phyloP scores from a whole-genome alignment of 2,797 vertebrate species.

The Vultur gryphus region DNA sequence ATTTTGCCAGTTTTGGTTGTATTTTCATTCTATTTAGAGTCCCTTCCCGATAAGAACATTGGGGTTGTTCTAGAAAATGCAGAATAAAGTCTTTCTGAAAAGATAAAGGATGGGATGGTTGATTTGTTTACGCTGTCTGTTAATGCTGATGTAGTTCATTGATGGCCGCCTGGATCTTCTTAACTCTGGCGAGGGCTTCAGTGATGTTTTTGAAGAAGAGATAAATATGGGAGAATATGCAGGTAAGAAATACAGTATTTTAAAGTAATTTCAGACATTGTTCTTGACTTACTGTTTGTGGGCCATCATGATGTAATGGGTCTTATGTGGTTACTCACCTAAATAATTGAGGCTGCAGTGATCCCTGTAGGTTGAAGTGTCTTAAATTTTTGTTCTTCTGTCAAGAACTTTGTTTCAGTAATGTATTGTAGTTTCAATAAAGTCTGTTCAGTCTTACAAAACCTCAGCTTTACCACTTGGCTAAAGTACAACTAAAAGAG shows the following conservation, averaged over 20 bases:
- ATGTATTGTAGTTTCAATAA: neutral
- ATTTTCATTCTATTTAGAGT: neutral
- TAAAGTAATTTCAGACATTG: neutral
- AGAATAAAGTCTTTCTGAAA: neutral
- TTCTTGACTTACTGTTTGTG: neutral
- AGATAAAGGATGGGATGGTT: neutral
- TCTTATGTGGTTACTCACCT: neutral
- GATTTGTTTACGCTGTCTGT: neutral
- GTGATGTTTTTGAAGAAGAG: constrained; percentile 95
- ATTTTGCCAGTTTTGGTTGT: neutral
- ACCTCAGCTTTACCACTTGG: neutral
- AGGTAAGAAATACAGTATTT: constrained; percentile 71
- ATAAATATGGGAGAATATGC: constrained; percentile 95
- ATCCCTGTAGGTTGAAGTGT: neutral
- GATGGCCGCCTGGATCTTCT: constrained; percentile 92
- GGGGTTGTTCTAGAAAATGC: neutral
- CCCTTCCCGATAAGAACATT: neutral
- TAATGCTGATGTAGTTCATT: constrained; percentile 83
- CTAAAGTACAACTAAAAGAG: neutral
- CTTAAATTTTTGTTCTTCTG: neutral
- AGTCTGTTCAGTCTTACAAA: neutral
- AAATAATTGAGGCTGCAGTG: neutral
- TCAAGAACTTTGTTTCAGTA: neutral
- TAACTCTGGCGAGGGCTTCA: constrained; percentile 95
- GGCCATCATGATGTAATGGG: neutral